Conservation (phyloP, 2,888 invertebrate species). For the Mimas tiliae region DNA sequence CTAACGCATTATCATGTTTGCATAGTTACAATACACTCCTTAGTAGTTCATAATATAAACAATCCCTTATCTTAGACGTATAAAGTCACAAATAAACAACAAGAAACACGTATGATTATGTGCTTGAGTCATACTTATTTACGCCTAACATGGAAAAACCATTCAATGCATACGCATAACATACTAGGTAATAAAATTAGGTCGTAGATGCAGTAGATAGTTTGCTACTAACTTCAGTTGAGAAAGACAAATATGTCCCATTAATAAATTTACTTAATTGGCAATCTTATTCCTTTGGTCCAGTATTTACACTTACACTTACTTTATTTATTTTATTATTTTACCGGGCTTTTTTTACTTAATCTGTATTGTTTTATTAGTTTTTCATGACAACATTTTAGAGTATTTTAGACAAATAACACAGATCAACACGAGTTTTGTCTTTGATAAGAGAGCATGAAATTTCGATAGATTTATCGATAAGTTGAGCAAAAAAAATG, state of each 20-base stretch:
- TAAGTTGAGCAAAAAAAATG: too few relatives aligned
- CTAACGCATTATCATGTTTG: not conserved
- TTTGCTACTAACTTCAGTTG: not conserved
- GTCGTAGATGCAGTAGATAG: not conserved
- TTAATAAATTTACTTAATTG: too few relatives aligned
- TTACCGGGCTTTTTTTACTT: too few relatives aligned
- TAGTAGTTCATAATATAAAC: not conserved
- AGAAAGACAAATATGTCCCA: not conserved
- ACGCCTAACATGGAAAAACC: slow-evolving; percentile 15
- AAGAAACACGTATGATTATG: not conserved
- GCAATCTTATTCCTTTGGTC: too few relatives aligned
- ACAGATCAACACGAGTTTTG: too few relatives aligned
- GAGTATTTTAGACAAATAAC: too few relatives aligned
- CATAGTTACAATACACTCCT: not conserved
- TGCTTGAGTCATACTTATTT: slow-evolving; percentile 16
- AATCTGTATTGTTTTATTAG: too few relatives aligned
- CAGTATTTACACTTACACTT: too few relatives aligned
- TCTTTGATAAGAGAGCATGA: too few relatives aligned
- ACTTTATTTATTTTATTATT: too few relatives aligned
- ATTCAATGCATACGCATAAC: slow-evolving; percentile 1
- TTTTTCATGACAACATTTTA: too few relatives aligned
- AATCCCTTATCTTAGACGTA: not conserved
- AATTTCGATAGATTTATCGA: too few relatives aligned
- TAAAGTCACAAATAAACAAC: not conserved
- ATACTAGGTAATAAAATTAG: slow-evolving; percentile 7